Conservation (phyloP, 2,888 invertebrate genomes). For the Aporophyla lueneburgensis region DNA sequence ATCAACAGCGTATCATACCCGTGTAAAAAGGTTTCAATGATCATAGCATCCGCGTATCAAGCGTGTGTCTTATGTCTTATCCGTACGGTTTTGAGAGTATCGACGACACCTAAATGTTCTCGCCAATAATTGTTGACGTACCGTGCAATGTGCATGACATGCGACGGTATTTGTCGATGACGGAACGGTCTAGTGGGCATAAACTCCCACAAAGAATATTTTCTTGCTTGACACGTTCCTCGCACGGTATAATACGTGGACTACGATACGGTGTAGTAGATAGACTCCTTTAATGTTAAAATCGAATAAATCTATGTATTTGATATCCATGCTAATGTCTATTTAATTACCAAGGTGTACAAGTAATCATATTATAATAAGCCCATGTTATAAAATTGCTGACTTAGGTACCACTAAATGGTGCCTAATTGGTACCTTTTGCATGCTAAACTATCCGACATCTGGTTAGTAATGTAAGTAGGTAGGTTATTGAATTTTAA, state of each 20-base stretch:
- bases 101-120: neutral
- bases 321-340: too few relatives aligned
- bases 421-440: constrained; percentile 13
- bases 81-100: neutral
- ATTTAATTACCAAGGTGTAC: constrained; percentile 20
- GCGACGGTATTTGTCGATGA: neutral
- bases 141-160: too few relatives aligned
- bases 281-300: too few relatives aligned
- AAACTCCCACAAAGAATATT: neutral
- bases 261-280: too few relatives aligned
- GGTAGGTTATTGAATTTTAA: constrained; percentile 20
- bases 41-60: neutral
- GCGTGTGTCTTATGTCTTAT: neutral
- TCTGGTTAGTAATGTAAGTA: constrained; percentile 11
- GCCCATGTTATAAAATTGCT: neutral
- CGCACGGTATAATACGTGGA: neutral
- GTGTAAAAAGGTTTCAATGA: too few relatives aligned
- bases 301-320: too few relatives aligned
- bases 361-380: neutral
- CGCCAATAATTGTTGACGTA: neutral
- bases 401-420: constrained; percentile 2
- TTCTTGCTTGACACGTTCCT: neutral
- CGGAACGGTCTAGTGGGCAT: neutral
- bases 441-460: neutral
- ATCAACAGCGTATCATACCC: neutral